Percentiles rank a stretch among this genome's conserved stretches.
Evolutionary conservation across 2,888 invertebrate genomes (phyloP).

Genomic region (Trilocha varians): DNA sequence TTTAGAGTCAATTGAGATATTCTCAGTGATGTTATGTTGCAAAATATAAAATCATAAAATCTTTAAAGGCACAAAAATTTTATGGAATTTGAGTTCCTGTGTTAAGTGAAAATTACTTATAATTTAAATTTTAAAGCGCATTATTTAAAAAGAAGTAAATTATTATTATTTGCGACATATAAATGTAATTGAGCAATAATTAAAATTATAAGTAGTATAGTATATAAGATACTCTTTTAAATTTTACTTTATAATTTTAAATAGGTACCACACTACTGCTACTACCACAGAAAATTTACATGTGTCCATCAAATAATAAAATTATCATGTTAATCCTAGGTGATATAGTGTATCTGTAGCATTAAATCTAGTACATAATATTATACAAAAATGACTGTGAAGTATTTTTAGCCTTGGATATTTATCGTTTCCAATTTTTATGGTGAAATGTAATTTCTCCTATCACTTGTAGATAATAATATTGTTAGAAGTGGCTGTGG

Average conservation of each 20-base stretch:
- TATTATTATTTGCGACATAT: too few species aligned
- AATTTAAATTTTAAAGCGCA: too few species aligned
- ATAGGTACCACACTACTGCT: neutral
- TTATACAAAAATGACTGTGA: conserved; percentile 9
- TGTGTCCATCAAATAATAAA: neutral
- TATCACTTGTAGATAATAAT: conserved; percentile 5
- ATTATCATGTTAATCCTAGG: conserved; percentile 3
- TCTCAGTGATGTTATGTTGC: too few species aligned
- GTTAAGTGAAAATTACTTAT: too few species aligned
- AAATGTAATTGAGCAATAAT: too few species aligned
- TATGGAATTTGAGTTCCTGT: too few species aligned
- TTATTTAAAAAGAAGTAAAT: too few species aligned
- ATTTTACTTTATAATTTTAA: neutral
- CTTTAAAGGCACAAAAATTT: too few species aligned
- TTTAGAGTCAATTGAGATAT: too few species aligned
- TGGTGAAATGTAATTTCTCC: conserved; percentile 10
- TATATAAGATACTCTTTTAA: neutral
- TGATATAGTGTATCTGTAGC: neutral
- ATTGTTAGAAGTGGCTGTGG: conserved; percentile 14
- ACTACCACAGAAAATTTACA: neutral
- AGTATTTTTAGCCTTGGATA: conserved; percentile 5
- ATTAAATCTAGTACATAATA: neutral
- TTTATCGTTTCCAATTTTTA: neutral
- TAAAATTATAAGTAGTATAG: too few species aligned
- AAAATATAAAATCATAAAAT: too few species aligned